Base-by-base conservation (phyloP, 2,888 invertebrate genomes). In the Ectropis crepuscularia region DNA sequence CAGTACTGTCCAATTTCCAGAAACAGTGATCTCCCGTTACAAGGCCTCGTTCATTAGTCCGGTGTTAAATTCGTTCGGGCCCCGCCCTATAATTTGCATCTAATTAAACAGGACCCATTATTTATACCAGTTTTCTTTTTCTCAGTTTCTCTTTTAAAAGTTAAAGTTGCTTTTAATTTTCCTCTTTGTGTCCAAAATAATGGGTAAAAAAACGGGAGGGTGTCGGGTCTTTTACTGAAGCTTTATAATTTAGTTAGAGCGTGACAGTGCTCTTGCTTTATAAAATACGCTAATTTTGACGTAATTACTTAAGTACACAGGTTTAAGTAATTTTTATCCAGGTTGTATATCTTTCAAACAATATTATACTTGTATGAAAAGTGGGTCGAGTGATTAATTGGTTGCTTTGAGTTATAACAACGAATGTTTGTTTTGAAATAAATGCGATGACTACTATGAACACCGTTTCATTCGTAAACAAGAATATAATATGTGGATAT, bases 31-130 rank as follows among this genome's bases (percentile, higher is more conserved):
- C 51, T 51, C 64, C 43, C 63, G 67, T 61, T 70, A 64, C 61
- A 11, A 2, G 51, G 11, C 7, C 6, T 46, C 64, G 57, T 73
- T 72, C 64, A 71, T 73, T 71, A 70, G 53, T 51, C 64, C 53
- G 63, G 55, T 63, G 63, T 61, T 71, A 70, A 69, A 71, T 70
- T 74, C 68, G 65, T 62, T 45, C 53, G 37, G 53, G 16, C 10
- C 59, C 51, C 51, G 57, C 59, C 64, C 63, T 73, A 63, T 67
- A 71, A 71, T 73, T 73, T 71, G 68, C 69, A 69, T 71, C 64
- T 67, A 72, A 70, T 72, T 72, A 69, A 62, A 64, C 55, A 53
- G 57, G 42, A 43, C 57, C 65, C 67, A 68, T 69, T 71, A 73
- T 61, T 68, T 69, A 67, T 69, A 51, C 61, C 64, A 64, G 61